Evolutionary conservation across 2,888 invertebrate genomes (phyloP).

Genomic region (Chironomus tentans): DNA sequence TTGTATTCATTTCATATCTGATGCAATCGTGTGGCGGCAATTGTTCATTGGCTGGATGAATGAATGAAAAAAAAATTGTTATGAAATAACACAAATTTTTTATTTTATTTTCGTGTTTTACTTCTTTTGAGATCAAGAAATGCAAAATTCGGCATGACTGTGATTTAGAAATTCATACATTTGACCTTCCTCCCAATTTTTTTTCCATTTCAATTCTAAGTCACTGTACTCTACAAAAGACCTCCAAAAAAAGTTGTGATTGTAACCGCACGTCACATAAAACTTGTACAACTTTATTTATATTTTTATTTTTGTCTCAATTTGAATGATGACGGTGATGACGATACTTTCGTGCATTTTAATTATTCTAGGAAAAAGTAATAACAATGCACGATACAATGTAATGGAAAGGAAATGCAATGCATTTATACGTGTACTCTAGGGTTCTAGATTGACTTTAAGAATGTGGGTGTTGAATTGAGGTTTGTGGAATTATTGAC

Average conservation of each 20-base stretch:
- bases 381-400: background rate
- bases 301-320: no score
- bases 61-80: background rate
- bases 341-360: background rate
- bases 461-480: no score
- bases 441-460: background rate
- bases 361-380: background rate
- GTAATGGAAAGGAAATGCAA: background rate
- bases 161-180: background rate
- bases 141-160: background rate
- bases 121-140: background rate
- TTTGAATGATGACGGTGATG: no score
- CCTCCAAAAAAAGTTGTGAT: background rate
- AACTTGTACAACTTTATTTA: background rate
- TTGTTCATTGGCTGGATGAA: slow-evolving; percentile 6
- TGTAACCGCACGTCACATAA: background rate
- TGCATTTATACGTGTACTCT: background rate
- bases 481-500: no score
- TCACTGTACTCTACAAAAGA: background rate
- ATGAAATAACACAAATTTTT: background rate
- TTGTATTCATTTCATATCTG: slow-evolving; percentile 8
- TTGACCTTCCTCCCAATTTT: background rate
- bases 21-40: slow-evolving; percentile 10
- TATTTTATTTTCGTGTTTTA: background rate
- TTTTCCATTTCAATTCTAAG: background rate